phyloP scores from a whole-genome alignment of 1,140 invertebrate genomes.

The Paralvinella palmiformis region DNA sequence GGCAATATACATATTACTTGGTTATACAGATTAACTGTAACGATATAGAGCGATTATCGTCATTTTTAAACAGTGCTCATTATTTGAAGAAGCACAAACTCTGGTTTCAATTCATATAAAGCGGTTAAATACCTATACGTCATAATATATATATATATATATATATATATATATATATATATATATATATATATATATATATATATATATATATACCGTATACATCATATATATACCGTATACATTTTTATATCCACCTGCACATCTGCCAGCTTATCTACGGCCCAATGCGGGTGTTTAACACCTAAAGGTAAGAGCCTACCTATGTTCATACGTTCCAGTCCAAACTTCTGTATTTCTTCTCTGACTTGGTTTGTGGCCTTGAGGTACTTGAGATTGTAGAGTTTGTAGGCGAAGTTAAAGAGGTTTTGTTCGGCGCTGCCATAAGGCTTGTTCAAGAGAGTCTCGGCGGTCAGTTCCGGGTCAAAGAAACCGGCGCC shows the following conservation, averaged over 20 bases:
- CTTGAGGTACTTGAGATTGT: slow-evolving; percentile 84
- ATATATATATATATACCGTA: not conserved
- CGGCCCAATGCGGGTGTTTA: not conserved
- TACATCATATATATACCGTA: not conserved
- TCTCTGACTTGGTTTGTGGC: slow-evolving; percentile 70
- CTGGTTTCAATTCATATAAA: not conserved
- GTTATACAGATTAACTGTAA: too few species aligned
- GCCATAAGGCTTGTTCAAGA: slow-evolving; percentile 56
- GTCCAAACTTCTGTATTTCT: slow-evolving; percentile 67
- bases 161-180: not conserved
- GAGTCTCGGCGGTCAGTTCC: slow-evolving; percentile 38
- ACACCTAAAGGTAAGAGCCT: slow-evolving; percentile 22
- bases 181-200: slow-evolving; percentile 1
- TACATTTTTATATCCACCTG: not conserved
- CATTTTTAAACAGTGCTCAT: too few species aligned
- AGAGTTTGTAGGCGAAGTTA: slow-evolving; percentile 88
- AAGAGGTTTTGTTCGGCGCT: slow-evolving; percentile 91
- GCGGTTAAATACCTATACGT: not conserved
- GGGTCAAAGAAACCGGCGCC: slow-evolving; percentile 71
- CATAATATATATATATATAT: not conserved
- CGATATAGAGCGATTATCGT: too few species aligned
- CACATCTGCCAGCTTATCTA: not conserved
- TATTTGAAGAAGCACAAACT: not conserved
- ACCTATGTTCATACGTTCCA: slow-evolving; percentile 76
- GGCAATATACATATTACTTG: too few species aligned